phyloP scores from a whole-genome alignment of 1,140 invertebrate species.

The Rhizoglyphus robini region DNA sequence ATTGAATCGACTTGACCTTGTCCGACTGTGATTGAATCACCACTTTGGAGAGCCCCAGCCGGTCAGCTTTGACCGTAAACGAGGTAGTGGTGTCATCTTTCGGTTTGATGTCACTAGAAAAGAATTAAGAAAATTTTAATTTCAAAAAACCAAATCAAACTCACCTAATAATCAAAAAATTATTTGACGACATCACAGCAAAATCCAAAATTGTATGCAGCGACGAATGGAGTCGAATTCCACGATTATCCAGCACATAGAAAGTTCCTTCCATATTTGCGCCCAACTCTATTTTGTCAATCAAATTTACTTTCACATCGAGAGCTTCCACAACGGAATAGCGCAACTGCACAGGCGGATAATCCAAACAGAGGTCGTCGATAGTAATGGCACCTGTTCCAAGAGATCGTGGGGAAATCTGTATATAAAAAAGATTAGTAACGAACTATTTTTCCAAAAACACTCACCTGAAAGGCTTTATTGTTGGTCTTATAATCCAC shows the following conservation, averaged over 20 bases:
- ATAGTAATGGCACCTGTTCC: constrained; percentile 12
- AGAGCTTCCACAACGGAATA: constrained; percentile 15
- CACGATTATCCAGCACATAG: constrained; percentile 6
- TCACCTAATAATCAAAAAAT: neutral
- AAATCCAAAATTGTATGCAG: constrained; percentile 8
- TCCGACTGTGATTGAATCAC: constrained; percentile 8
- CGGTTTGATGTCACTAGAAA: constrained; percentile 11
- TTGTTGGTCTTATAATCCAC: neutral
- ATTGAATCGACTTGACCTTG: neutral
- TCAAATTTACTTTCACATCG: constrained; percentile 13
- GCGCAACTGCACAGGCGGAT: neutral
- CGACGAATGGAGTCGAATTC: neutral
- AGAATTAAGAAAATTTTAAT: neutral
- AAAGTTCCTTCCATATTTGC: neutral
- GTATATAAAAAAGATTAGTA: neutral
- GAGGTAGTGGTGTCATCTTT: neutral
- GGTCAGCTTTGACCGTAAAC: constrained; percentile 15
- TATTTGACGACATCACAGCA: neutral
- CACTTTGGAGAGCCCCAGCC: constrained; percentile 7
- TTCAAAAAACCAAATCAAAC: neutral
- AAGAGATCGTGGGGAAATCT: neutral
- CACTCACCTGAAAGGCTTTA: constrained; percentile 6
- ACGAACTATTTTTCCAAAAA: neutral
- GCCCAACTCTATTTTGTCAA: constrained; percentile 17
- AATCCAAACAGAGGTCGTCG: constrained; percentile 4